Base-by-base conservation (phyloP, 2,797 vertebrate genomes). In the Anas bahamensis region DNA sequence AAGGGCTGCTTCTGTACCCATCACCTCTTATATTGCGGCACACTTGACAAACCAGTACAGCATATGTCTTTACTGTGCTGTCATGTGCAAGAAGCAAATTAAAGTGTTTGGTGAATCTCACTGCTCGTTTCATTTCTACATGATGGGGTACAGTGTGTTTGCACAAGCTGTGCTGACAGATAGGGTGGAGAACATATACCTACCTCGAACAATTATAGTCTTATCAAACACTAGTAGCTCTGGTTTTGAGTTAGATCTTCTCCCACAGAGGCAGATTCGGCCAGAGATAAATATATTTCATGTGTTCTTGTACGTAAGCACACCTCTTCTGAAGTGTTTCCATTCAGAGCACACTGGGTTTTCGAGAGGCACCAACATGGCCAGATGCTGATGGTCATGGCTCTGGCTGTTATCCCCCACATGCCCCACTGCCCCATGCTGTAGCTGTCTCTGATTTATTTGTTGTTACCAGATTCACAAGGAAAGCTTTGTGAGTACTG, bases 81-180 rank as follows among this genome's bases (percentile, higher is more conserved):
- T 91, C 71, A 82, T 37, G 19, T 82, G 75, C 89, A 94, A 68
- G 74, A 60, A 90, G 75, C 22, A 89, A 80, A 93, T 74, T 16
- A 42, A 89, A 85, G 68, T 3, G 4, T 68, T 93, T 86, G 74
- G 52, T 74, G 81, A 90, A 23, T 87, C 46, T 95, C n/a, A 55
- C 33, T 64, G 44, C 33, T 93, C n/a, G 37, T 48, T 91, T 90
- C 15, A 37, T 83, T 93, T 87, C 72, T 85, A 24, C 35, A 9
- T 41, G 50, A 48, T 60, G 61, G 33, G 18, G 31, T 85, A 71
- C 41, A 80, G 53, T 46, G 68, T 88, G 46, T 77, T 94, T 93
- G 83, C 65, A 66, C 46, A 80, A 78, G 44, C 71, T 85, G 61
- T 85, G 72, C 78, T 94, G 90, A 68, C 81, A 93, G 90, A 44